Conservation (phyloP, 2,113 vertebrate species). For the Tricholaema leucomelas region DNA sequence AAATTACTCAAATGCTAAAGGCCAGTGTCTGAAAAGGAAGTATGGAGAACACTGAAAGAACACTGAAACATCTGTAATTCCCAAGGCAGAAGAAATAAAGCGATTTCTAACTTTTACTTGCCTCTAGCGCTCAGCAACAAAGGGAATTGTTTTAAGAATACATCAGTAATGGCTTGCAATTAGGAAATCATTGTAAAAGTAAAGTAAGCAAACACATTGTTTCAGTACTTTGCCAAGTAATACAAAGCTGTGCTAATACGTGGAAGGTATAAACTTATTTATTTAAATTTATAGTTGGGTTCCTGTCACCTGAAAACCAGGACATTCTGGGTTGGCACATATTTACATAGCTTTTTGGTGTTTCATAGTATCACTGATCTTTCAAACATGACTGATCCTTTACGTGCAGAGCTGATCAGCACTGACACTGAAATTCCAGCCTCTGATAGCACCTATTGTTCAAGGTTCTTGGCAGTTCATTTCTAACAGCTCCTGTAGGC, state of each 20-base stretch:
- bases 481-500: neutral
- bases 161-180: neutral
- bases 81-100: neutral
- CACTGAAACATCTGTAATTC: neutral
- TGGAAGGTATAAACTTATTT: neutral
- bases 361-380: neutral
- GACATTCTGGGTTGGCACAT: neutral
- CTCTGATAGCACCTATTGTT: neutral
- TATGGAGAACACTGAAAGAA: neutral
- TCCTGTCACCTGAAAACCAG: neutral
- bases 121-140: neutral
- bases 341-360: neutral
- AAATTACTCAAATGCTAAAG: conserved; percentile 19
- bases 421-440: neutral
- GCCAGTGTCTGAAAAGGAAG: neutral
- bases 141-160: conserved; percentile 37
- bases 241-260: neutral
- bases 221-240: neutral
- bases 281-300: neutral
- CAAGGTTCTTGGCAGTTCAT: neutral
- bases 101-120: neutral
- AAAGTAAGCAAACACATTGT: neutral
- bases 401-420: neutral
- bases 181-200: conserved; percentile 1
- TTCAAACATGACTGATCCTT: neutral